Evolutionary conservation across 2,888 invertebrate species (phyloP), one percentile per base, ranked within the genome.

Genomic region (Apodemia duryi): DNA sequence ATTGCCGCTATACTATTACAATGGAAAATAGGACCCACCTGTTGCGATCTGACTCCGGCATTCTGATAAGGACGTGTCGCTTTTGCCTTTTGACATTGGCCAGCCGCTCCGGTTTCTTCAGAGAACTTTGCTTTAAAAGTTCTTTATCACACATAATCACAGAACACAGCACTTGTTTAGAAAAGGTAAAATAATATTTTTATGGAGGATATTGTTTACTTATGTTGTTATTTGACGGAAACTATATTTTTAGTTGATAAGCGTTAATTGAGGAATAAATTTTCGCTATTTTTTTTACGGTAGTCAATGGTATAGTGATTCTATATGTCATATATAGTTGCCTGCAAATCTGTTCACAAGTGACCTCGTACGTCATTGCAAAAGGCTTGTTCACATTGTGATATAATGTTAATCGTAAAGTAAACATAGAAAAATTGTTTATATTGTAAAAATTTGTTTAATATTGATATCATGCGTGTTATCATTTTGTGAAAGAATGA

Each of bases 51-150:
- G 82, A 74, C 41, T 86, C 84, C 29, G 89, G 89, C 7, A 88
- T 65, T 60, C 76, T 77, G 52, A 90, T 88, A 63, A 86, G 75
- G 0, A 90, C 88, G 71, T 88, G 88, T 6, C 80, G 77, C 66
- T 79, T 80, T 64, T 75, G 83, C 65, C 73, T 79, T 62, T 75
- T 78, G 9, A 68, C 73, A n/a, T 70, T 68, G n/a, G 63, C 67
- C 13, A 73, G 68, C 51, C 67, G 74, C 2, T 77, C 79, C 1
- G 79, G 75, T 65, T 79, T 79, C 71, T 79, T 84, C 71, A 89
- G 61, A 1, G 89, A 86, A 72, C 86, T 87, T 66, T 79, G 78
- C 57, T 80, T 75, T 60, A 90, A 64, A 7, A 88, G 74, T 60
- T 83, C 77, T 69, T 74, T 79, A 62, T 89, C 88, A 75, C 84